Base-by-base conservation (phyloP, 2,113 vertebrate species). In the Podilymbus podiceps region DNA sequence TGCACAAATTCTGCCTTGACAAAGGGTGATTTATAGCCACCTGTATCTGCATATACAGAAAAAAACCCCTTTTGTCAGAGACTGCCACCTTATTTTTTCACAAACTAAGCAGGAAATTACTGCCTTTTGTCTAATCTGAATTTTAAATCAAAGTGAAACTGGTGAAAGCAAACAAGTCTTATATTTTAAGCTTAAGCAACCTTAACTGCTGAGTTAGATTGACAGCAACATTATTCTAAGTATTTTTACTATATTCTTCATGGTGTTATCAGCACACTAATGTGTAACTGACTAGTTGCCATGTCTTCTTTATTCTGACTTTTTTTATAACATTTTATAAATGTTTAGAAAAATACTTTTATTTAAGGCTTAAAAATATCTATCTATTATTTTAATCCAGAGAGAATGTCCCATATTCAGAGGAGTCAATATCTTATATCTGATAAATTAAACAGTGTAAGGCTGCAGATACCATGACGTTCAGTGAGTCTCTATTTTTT, bases 21-120 rank as follows among this genome's bases (percentile, higher is more conserved):
- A 93, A 80, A 90, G 63, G 24, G 31, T 93, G 74, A 85, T 88
- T 93, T 95, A 90, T 74, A 94, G 92, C 27, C 59, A 88, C 59
- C 72, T 93, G 16, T 75, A 31, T 75, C 73, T 92, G 50, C 50
- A 82, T 78, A 75, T 42, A 53, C 49, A 78, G 60, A 40, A 76
- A 84, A 79, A 71, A 50, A 3, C 35, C 4, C 9, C 25, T 69
- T 88, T 95, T 77, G 68, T 93, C 50, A 76, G 40, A 71, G 40
- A 66, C 28, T 69, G 25, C 27, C 59, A 77, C 52, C n/a, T 60
- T 69, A 44, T 38, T 92, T 91, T 93, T 86, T 42, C 44, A 74
- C 55, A 83, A 71, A 46, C 42, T 88, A 58, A 82, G 59, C 7
- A 83, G 79, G 75, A 85, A 95, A 94, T 76, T 69, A 85, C 11